Conservation (phyloP, 2,113 vertebrate species). For the Brachyhypopomus occidentalis region DNA sequence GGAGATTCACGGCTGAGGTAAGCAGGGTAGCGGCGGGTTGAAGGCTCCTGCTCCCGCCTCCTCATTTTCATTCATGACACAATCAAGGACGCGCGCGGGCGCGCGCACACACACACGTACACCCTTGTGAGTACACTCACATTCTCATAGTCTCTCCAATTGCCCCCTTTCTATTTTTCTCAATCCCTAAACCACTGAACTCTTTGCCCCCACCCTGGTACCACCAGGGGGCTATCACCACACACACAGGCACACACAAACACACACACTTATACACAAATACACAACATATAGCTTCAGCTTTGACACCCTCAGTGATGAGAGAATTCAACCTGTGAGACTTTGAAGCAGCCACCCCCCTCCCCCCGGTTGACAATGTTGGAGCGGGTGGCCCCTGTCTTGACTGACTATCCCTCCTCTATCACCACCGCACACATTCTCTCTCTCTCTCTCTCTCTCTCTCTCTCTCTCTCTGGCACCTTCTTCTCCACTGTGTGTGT, state of each 20-base stretch:
- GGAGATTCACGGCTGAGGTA: slow-evolving; percentile 38
- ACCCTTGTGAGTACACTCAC: slow-evolving; percentile 38
- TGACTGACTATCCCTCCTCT: slow-evolving; percentile 48
- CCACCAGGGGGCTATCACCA: background rate
- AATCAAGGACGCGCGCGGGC: slow-evolving; percentile 65
- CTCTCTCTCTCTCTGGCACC: slow-evolving; percentile 44
- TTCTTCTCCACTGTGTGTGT: slow-evolving; percentile 32
- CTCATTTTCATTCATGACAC: slow-evolving; percentile 79
- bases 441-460: background rate
- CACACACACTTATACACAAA: slow-evolving; percentile 5
- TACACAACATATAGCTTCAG: slow-evolving; percentile 55
- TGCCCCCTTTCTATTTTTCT: background rate
- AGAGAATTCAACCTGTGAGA: slow-evolving; percentile 47
- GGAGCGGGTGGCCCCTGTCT: slow-evolving; percentile 66
- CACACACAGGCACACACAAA: slow-evolving; percentile 37
- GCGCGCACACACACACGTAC: slow-evolving; percentile 56
- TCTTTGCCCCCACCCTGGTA: background rate
- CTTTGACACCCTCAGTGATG: slow-evolving; percentile 57
- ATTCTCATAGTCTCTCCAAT: slow-evolving; percentile 49
- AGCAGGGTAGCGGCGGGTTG: slow-evolving; percentile 61
- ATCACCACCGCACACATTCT: slow-evolving; percentile 50
- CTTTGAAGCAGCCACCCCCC: slow-evolving; percentile 46
- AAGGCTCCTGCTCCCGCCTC: slow-evolving; percentile 45
- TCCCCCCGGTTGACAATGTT: slow-evolving; percentile 30
- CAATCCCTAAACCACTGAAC: background rate